Base-by-base conservation (phyloP, 1,140 invertebrate species). In the Scaptomyza pallida region DNA sequence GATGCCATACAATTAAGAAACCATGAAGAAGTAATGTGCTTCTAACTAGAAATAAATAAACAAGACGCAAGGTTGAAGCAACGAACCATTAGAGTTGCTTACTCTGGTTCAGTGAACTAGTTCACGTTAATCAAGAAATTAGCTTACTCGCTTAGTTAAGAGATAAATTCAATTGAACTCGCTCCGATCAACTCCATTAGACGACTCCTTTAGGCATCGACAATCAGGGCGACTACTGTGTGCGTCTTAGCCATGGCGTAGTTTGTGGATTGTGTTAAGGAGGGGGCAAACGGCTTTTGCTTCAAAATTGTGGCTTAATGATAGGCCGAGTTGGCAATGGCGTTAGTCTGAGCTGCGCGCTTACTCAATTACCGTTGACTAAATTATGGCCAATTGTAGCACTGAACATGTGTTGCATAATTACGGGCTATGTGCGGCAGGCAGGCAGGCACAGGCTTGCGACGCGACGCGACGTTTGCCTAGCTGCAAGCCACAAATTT, bases 311-410 rank as follows among this genome's bases (percentile, higher is more conserved):
- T 70, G 68, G 10, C 47, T 15, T 85, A 85, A 85, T 86, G 77
- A 85, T 85, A 85, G 81, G 61, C 54, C 73, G 10, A 62, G 63
- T n/a, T 44, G 23, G 23, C 40, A 23, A 44, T 57, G 70, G 78
- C 81, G 81, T 77, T 80, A 80, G 80, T 40, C 68, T 26, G 71
- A 35, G 50, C 50, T 4, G 0, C 75, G 59, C 60, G 61, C 67
- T 81, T 81, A 81, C 77, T 85, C 81, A 86, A 85, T 86, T 85
- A 86, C 81, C 81, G 81, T 85, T 81, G 82, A 85, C 81, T 85
- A 85, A 85, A 85, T 85, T 85, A 85, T 86, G 81, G 81, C 81
- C 81, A 85, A 85, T 85, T 85, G 81, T 85, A 86, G 81, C 77
- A 68, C 59, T 74, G 82, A 86, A 85, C 81, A 85, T 85, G 81